These are phyloP conservation scores for Acrobasis consociella DNA, from an alignment of 2,888 invertebrate genomes.

Conservation along the genomic window DNA sequence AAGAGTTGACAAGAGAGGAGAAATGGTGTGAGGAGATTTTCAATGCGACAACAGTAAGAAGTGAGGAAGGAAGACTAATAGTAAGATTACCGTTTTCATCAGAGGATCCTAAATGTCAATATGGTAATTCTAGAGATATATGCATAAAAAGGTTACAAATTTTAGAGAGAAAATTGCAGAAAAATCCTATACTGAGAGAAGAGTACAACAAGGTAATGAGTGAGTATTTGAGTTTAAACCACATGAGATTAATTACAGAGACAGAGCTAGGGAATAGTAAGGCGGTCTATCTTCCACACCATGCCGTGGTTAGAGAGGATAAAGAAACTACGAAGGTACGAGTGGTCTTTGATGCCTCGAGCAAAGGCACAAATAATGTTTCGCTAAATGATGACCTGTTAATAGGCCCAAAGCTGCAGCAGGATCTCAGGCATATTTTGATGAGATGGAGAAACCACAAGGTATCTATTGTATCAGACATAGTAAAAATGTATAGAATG, in stretches of 20 bases:
- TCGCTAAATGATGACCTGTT: constrained; percentile 20
- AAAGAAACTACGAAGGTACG: constrained; percentile 21
- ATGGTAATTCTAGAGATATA: constrained; percentile 1
- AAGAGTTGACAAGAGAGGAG: too few relatives aligned
- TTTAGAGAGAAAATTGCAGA: constrained; percentile 31
- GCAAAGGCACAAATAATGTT: constrained; percentile 16
- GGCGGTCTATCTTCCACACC: constrained; percentile 22
- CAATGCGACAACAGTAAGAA: constrained; percentile 7
- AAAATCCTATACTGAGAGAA: constrained; percentile 22
- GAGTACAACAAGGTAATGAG: constrained; percentile 31
- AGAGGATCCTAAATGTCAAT: constrained; percentile 26
- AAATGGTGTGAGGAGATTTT: too few relatives aligned
- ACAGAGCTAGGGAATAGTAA: constrained; percentile 2
- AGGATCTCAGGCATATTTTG: constrained; percentile 3
- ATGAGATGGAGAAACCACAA: too few relatives aligned
- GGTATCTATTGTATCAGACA: too few relatives aligned
- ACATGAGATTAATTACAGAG: constrained; percentile 24
- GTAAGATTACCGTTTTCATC: constrained; percentile 30
- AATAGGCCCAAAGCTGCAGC: background rate
- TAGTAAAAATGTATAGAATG: background rate
- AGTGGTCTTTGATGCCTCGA: constrained; percentile 20
- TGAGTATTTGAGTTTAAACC: constrained; percentile 27
- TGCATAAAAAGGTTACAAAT: constrained; percentile 23
- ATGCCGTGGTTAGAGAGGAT: constrained; percentile 26
- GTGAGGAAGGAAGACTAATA: constrained; percentile 27